phyloP scores from a whole-genome alignment of 2,797 vertebrate species.

The Hippoglossus hippoglossus region DNA sequence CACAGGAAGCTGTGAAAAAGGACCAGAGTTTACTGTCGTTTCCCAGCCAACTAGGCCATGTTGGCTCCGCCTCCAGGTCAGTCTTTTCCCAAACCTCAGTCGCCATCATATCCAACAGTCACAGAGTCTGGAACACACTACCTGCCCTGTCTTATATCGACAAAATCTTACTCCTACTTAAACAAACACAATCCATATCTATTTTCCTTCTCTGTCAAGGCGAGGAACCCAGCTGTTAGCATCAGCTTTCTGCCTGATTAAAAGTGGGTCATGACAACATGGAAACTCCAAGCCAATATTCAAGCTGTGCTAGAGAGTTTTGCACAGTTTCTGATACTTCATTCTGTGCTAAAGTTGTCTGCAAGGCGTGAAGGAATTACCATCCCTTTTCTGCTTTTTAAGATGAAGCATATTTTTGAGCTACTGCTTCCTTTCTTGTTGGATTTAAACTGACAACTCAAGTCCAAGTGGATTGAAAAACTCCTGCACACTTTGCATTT shows the following conservation, averaged over 20 bases:
- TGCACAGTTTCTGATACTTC: background rate
- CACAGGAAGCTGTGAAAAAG: conserved; percentile 88
- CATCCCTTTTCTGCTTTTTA: background rate
- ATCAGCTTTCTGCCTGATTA: conserved; percentile 32
- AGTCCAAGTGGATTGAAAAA: background rate
- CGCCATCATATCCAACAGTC: conserved; percentile 34
- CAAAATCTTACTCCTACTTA: conserved; percentile 26
- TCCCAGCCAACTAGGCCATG: conserved; percentile 85
- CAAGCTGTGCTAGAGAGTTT: conserved; percentile 28
- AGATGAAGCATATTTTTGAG: background rate
- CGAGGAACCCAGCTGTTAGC: conserved; percentile 33
- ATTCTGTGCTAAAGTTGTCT: background rate
- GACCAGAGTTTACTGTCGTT: conserved; percentile 86
- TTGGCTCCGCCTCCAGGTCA: conserved; percentile 86
- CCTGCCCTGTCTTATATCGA: conserved; percentile 28
- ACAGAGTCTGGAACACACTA: conserved; percentile 31
- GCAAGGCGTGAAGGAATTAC: background rate
- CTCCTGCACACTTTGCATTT: background rate
- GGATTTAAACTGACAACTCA: background rate
- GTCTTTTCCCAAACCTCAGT: conserved; percentile 62
- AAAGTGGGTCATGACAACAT: conserved; percentile 57
- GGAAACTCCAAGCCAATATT: conserved; percentile 33
- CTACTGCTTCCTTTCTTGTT: background rate
- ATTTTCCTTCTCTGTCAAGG: conserved; percentile 16
- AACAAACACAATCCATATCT: conserved; percentile 30